Evolutionary conservation across 2,888 invertebrate species (phyloP), one percentile per base, ranked within the genome.

Genomic region (Parochlus steinenii): DNA sequence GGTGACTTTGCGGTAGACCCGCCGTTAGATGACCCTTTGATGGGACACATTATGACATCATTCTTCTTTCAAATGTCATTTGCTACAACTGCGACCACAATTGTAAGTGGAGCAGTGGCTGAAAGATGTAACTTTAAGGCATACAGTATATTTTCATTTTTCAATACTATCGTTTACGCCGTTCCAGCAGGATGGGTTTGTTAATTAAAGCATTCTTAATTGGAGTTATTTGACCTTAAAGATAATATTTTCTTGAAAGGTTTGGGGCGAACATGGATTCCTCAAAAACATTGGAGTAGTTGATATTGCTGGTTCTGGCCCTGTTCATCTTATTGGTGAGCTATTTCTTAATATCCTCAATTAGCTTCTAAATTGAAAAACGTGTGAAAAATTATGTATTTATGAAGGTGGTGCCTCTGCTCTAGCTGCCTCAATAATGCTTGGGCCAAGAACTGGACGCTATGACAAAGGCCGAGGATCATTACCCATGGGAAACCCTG

Each of bases 181-280:
- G 44, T 67, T 7, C 65, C 65, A 3, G 64, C 65, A 10, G 63
- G 62, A 3, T 63, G 63, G 63, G 53, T 63, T 65, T 63, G 49
- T 51, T 65, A 6, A 52, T 54, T 28, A 42, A 48, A 10, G 34
- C 66, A 39, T 64, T 65, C 8, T 61, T 57, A 10, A 56, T 66
- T 4, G 67, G 66, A 46, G 61, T 66, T 33, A 65, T 65, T 0
- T 65, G 66, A 1, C 12, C n/a, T n/a, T n/a, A n/a, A n/a, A n/a
- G n/a, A n/a, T n/a, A n/a, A n/a, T n/a, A n/a, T n/a, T n/a, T n/a
- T n/a, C n/a, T n/a, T n/a, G n/a, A n/a, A n/a, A n/a, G n/a, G n/a
- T n/a, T 6, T 34, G 34, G 34, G 28, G 34, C 3, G 11, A 31
- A 11, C 31, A 31, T 20, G 10, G 23, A 23, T 23, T 23, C 10